A percentile compares a stretch with the other conserved stretches of the same genome.
Evolutionary conservation across 1,140 invertebrate genomes (phyloP).

Genomic region (Drosophila arawakana): DNA sequence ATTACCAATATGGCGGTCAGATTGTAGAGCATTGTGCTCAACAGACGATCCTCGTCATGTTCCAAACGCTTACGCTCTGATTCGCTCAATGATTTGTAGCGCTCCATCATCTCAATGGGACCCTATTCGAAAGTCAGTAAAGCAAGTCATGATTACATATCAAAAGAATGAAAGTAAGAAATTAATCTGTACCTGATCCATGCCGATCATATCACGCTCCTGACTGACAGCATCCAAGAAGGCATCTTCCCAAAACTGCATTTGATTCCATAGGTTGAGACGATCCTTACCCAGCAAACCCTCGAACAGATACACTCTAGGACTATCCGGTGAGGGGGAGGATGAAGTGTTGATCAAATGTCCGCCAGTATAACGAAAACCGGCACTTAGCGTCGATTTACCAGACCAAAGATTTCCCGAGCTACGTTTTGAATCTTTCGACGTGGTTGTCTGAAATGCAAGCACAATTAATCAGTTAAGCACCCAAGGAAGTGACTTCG

Average conservation of each 20-base stretch:
- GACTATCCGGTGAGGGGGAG: constrained; percentile 93
- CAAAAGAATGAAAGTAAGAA: too few species aligned
- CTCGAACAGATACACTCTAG: constrained; percentile 96
- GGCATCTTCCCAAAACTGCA: constrained; percentile 99
- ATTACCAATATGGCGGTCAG: constrained; percentile 98
- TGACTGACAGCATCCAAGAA: constrained; percentile 99
- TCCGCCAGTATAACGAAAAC: constrained; percentile 95
- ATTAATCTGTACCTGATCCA: constrained; percentile 93
- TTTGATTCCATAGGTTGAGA: constrained; percentile 98
- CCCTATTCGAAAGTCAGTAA: constrained; percentile 85
- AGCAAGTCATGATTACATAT: too few species aligned
- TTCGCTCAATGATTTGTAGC: constrained; percentile 97
- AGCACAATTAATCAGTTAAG: background rate
- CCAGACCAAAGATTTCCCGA: constrained; percentile 94
- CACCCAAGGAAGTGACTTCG: background rate
- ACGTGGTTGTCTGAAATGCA: constrained; percentile 73
- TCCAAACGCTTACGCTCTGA: constrained; percentile 98
- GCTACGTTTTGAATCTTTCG: constrained; percentile 89
- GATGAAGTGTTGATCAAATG: constrained; percentile 93
- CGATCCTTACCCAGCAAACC: constrained; percentile 89
- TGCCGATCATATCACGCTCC: constrained; percentile 99
- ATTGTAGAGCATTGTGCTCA: constrained; percentile 98
- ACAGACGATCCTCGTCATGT: constrained; percentile 98
- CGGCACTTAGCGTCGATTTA: constrained; percentile 95
- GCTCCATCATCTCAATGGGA: constrained; percentile 99